A percentile compares a stretch with the other conserved stretches of the same genome.
These are phyloP conservation scores for Arizona elegans DNA, from an alignment of 2,113 vertebrate genomes.

Conservation along the genomic window DNA sequence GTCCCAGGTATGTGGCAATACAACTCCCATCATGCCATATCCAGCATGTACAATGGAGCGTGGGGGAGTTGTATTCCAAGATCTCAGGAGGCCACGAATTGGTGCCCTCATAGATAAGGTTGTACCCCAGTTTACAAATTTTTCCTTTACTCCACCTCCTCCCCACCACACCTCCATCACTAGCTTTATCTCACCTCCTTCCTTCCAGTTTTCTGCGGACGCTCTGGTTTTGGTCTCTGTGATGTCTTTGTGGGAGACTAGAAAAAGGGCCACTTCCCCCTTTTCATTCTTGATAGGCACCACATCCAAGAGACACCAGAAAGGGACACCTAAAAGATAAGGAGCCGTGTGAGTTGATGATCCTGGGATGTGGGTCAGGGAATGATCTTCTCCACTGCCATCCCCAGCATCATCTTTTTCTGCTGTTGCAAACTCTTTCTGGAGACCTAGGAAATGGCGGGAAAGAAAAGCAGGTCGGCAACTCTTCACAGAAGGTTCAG, in stretches of 20 bases:
- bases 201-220: conserved; percentile 75
- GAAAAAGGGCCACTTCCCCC: conserved; percentile 86
- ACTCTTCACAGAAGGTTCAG: not conserved
- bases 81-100: not conserved
- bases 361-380: not conserved
- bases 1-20: not conserved
- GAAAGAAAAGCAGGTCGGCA: not conserved
- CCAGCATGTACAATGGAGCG: not conserved
- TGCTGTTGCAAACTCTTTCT: not conserved
- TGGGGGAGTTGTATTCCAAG: not conserved
- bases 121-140: not conserved
- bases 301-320: conserved; percentile 91
- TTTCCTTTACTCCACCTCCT: not conserved
- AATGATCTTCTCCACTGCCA: not conserved
- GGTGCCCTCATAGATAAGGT: not conserved
- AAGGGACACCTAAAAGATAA: conserved; percentile 75
- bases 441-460: not conserved
- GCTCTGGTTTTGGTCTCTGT: conserved; percentile 81
- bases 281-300: conserved; percentile 93
- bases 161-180: not conserved
- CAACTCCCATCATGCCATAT: not conserved
- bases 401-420: not conserved
- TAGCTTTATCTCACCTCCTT: conserved; percentile 48
- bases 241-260: conserved; percentile 92
- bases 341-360: not conserved